A percentile compares a stretch with the other conserved stretches of the same genome.
Evolutionary conservation across 2,797 vertebrate genomes (phyloP).

Genomic region (Chelidonichthys spinosus): DNA sequence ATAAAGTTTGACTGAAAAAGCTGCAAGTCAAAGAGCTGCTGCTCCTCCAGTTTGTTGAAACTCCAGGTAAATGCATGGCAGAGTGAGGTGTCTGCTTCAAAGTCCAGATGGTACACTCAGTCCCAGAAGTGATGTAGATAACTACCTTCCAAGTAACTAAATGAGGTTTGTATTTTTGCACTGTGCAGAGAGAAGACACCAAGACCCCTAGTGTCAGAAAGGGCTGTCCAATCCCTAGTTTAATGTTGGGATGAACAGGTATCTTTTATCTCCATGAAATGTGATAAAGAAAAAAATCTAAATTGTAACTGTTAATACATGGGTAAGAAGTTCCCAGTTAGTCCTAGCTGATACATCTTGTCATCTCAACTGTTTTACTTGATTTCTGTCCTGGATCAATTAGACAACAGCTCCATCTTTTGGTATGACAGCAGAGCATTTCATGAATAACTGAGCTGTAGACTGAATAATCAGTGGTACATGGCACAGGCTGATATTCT

Average conservation of each 20-base stretch:
- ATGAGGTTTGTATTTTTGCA: neutral
- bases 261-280: neutral
- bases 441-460: neutral
- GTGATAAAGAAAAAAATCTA: neutral
- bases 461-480: too few species aligned
- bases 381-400: neutral
- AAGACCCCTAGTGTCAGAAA: slow-evolving; percentile 9
- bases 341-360: neutral
- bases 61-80: too few species aligned
- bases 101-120: neutral
- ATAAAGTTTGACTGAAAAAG: neutral
- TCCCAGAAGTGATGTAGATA: neutral
- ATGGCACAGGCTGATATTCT: too few species aligned
- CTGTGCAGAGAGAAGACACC: neutral
- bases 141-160: neutral
- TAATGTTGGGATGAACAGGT: neutral
- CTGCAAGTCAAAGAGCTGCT: neutral
- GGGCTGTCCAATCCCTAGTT: neutral
- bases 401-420: neutral
- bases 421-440: neutral
- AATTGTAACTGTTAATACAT: neutral
- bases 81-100: neutral
- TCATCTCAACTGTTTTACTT: neutral
- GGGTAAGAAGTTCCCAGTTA: neutral
- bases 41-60: neutral